Conservation (phyloP, 1,140 invertebrate genomes). For the Orchestia grillus region DNA sequence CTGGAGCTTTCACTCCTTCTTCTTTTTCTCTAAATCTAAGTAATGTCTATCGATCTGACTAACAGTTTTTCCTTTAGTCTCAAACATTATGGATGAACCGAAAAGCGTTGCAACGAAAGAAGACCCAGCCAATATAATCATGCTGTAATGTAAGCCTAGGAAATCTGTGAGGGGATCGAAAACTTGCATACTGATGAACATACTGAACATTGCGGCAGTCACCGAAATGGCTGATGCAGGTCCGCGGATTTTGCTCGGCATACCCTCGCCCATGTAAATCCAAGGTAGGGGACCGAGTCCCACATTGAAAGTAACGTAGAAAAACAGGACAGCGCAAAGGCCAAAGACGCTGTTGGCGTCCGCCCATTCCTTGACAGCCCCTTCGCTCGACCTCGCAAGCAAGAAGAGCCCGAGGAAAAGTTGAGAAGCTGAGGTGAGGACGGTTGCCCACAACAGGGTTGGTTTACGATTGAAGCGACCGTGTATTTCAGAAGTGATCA, state of each 20-base stretch:
- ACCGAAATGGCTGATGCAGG: constrained; percentile 5
- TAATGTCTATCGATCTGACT: constrained; percentile 16
- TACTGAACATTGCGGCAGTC: background rate
- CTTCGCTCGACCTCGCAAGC: background rate
- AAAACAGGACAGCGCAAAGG: background rate
- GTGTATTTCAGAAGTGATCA: background rate
- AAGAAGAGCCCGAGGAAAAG: background rate
- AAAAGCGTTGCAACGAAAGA: background rate
- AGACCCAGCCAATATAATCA: background rate
- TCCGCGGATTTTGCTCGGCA: constrained; percentile 14
- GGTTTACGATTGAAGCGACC: constrained; percentile 19
- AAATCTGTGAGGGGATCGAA: background rate
- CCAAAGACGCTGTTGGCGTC: background rate
- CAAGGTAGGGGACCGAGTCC: constrained; percentile 20
- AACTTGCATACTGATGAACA: background rate
- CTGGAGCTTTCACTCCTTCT: background rate
- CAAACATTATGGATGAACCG: background rate
- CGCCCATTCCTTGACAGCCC: background rate
- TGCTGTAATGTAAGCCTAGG: background rate
- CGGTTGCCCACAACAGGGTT: background rate
- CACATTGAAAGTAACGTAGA: background rate
- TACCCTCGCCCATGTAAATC: constrained; percentile 31
- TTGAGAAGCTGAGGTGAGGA: background rate
- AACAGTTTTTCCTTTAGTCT: constrained; percentile 30
- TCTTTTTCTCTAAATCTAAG: constrained; percentile 26